Evolutionary conservation across 2,797 vertebrate genomes (phyloP).

Genomic region (Catostomus latipinnis): DNA sequence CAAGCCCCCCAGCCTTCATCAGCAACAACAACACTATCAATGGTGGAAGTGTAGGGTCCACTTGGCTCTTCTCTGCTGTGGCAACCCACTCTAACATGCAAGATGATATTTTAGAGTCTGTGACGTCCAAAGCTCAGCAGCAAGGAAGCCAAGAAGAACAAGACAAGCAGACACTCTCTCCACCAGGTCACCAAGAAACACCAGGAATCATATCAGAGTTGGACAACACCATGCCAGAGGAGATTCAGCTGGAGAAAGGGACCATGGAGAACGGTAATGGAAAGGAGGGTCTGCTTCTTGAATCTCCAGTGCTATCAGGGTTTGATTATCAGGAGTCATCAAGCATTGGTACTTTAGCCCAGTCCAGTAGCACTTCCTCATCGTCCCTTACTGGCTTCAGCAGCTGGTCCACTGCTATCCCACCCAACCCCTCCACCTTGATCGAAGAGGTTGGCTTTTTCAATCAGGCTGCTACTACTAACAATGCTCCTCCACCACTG

Average conservation of each 20-base stretch:
- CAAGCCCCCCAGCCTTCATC: conserved; percentile 94
- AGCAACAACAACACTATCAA: conserved; percentile 96
- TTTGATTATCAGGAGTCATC: conserved; percentile 97
- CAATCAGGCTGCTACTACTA: conserved; percentile 90
- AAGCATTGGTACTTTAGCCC: conserved; percentile 88
- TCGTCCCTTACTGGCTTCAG: conserved; percentile 96
- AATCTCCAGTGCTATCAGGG: conserved; percentile 92
- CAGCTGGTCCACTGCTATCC: conserved; percentile 97
- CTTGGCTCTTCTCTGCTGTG: conserved; percentile 97
- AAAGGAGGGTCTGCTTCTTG: conserved; percentile 95
- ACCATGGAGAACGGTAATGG: conserved; percentile 88
- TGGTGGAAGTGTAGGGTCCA: conserved; percentile 90
- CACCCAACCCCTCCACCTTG: conserved; percentile 92
- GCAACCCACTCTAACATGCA: conserved; percentile 96
- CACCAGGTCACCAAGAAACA: conserved; percentile 87
- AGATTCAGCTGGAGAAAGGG: conserved; percentile 86
- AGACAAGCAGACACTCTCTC: conserved; percentile 83
- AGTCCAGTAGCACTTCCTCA: conserved; percentile 90
- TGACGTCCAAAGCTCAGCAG: conserved; percentile 93
- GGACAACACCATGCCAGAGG: conserved; percentile 88
- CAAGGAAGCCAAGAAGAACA: conserved; percentile 86
- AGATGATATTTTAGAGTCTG: conserved; percentile 98
- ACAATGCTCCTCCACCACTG: conserved; percentile 92
- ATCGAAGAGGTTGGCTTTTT: conserved; percentile 97
- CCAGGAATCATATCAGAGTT: conserved; percentile 89